Percentiles rank a stretch among this genome's conserved stretches.
Conservation (phyloP, 2,888 invertebrate species). For the Aphelenchoides bicaudatus region DNA sequence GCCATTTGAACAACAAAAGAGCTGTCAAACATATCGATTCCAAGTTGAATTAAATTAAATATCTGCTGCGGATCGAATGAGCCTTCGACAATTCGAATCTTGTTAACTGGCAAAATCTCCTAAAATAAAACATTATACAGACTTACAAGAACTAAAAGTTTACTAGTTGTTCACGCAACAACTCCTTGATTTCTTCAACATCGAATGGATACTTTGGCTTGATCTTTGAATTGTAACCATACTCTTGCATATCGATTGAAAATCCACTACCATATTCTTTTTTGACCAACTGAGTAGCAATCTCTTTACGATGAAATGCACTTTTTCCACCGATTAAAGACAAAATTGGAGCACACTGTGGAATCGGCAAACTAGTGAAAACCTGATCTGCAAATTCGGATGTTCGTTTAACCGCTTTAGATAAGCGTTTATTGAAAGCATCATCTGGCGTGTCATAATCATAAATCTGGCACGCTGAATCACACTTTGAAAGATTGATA, state of each 20-base stretch:
- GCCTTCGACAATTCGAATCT: conserved; percentile 34
- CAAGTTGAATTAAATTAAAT: conserved; percentile 37
- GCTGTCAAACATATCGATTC: conserved; percentile 58
- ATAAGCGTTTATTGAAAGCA: conserved; percentile 31
- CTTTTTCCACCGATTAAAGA: conserved; percentile 17
- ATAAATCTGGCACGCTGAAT: conserved; percentile 21
- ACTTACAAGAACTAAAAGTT: conserved; percentile 14
- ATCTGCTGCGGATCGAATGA: conserved; percentile 35
- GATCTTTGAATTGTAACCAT: conserved; percentile 11
- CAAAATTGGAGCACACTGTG: conserved; percentile 19
- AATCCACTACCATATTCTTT: conserved; percentile 25
- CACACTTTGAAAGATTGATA: background rate
- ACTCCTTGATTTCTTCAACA: conserved; percentile 30
- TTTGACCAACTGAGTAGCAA: conserved; percentile 14
- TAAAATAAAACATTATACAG: conserved; percentile 19
- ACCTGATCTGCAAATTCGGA: conserved; percentile 33
- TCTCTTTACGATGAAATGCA: conserved; percentile 15
- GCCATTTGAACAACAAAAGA: conserved; percentile 48
- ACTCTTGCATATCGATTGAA: conserved; percentile 40
- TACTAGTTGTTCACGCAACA: conserved; percentile 38
- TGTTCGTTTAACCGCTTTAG: conserved; percentile 42
- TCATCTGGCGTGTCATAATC: conserved; percentile 44
- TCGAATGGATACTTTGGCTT: conserved; percentile 31
- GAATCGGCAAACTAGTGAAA: conserved; percentile 17
- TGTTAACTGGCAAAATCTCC: conserved; percentile 22